Evolutionary conservation across 2,888 invertebrate species (phyloP).

Genomic region (Philonicus albiceps): DNA sequence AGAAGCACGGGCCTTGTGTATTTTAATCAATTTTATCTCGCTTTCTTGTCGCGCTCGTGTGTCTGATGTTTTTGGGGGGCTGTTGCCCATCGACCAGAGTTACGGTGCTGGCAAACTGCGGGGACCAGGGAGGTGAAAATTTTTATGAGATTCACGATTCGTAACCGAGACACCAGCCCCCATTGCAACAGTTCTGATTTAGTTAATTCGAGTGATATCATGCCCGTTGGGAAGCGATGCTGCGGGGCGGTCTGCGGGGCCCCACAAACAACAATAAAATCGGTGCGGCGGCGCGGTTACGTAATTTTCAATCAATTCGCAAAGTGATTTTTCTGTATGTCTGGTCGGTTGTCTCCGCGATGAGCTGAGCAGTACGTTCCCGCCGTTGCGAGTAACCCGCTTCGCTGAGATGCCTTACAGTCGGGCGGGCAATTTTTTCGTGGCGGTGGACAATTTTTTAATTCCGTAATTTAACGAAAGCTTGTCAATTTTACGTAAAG

Average conservation of each 20-base stretch:
- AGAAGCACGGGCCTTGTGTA: neutral
- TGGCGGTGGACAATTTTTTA: neutral
- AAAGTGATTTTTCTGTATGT: constrained; percentile 27
- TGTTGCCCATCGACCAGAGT: neutral
- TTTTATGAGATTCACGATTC: neutral
- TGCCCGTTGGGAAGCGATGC: neutral
- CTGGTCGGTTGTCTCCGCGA: neutral
- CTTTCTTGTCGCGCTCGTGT: neutral
- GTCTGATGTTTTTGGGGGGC: neutral
- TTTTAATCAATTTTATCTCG: neutral
- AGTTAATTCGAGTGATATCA: neutral
- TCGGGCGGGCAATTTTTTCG: neutral
- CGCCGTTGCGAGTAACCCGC: neutral
- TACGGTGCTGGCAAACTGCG: neutral
- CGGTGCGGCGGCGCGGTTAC: neutral
- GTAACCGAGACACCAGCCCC: neutral
- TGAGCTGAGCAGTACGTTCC: neutral
- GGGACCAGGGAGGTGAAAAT: neutral
- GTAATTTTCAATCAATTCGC: constrained; percentile 23
- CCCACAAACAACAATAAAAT: neutral
- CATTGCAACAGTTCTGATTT: neutral
- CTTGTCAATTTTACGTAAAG: neutral
- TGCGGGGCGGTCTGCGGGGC: neutral
- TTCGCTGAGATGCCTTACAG: neutral
- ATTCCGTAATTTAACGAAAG: neutral